These are phyloP conservation scores for Drosophila planitibia DNA, from an alignment of 2,888 invertebrate species.

Conservation along the genomic window DNA sequence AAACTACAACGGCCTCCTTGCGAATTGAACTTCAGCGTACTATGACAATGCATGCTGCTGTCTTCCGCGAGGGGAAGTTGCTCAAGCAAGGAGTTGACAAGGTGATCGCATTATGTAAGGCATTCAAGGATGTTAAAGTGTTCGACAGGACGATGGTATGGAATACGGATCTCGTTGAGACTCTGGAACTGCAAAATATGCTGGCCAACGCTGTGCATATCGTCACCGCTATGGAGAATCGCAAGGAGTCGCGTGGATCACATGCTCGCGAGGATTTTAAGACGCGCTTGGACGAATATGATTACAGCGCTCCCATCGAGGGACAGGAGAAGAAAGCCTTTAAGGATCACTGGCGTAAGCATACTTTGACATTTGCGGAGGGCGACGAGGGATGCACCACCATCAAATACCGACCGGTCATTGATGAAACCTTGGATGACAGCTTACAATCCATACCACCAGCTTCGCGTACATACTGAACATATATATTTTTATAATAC, in stretches of 20 bases:
- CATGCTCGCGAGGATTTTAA: conserved; percentile 98
- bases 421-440: conserved; percentile 95
- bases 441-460: conserved; percentile 95
- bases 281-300: conserved; percentile 92
- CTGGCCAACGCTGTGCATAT: conserved; percentile 96
- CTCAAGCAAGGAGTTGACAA: conserved; percentile 92
- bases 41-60: conserved; percentile 99
- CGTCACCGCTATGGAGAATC: conserved; percentile 94
- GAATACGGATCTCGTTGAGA: conserved; percentile 98
- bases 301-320: conserved; percentile 95
- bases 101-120: conserved; percentile 91
- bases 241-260: conserved; percentile 98
- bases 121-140: conserved; percentile 91
- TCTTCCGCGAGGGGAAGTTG: conserved; percentile 95
- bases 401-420: conserved; percentile 95
- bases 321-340: conserved; percentile 91
- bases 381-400: conserved; percentile 92
- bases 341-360: conserved; percentile 98
- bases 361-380: conserved; percentile 91
- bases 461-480: conserved; percentile 94
- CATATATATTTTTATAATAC: too few relatives aligned
- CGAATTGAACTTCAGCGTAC: conserved; percentile 96
- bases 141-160: conserved; percentile 93
- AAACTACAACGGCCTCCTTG: conserved; percentile 91
- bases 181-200: conserved; percentile 97